Evolutionary conservation across 2,113 vertebrate genomes (phyloP).

Genomic region (Thalassoma bifasciatum): DNA sequence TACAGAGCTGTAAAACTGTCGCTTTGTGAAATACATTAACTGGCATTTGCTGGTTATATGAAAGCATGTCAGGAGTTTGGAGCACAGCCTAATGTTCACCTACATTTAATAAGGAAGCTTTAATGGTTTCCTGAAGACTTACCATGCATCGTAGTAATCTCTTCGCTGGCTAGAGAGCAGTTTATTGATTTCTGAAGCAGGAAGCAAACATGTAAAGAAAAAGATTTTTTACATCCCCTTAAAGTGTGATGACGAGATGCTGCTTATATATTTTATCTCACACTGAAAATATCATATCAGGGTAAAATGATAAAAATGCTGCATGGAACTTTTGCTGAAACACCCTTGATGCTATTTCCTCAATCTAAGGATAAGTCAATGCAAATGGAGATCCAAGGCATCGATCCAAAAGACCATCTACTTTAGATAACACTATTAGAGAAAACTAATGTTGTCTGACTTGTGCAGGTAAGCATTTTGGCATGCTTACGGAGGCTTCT

Average conservation of each 20-base stretch:
- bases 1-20: not conserved
- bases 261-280: not conserved
- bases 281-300: not conserved
- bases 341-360: not conserved
- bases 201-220: constrained; percentile 14
- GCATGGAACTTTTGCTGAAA: not conserved
- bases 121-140: constrained; percentile 65
- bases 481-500: constrained; percentile 22
- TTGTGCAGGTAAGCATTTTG: constrained; percentile 23
- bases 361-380: not conserved
- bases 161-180: constrained; percentile 28
- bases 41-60: not conserved
- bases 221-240: not conserved
- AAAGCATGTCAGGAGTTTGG: constrained; percentile 8
- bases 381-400: constrained; percentile 21
- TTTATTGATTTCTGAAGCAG: constrained; percentile 61
- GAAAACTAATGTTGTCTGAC: constrained; percentile 35
- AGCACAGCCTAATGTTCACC: constrained; percentile 8
- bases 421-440: constrained; percentile 55
- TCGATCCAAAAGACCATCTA: constrained; percentile 46
- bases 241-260: not conserved
- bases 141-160: constrained; percentile 31
- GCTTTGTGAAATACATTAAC: not conserved
- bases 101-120: constrained; percentile 38
- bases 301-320: not conserved